These are phyloP conservation scores for Fragum fragum DNA, from an alignment of 2,888 invertebrate genomes.

Conservation along the genomic window DNA sequence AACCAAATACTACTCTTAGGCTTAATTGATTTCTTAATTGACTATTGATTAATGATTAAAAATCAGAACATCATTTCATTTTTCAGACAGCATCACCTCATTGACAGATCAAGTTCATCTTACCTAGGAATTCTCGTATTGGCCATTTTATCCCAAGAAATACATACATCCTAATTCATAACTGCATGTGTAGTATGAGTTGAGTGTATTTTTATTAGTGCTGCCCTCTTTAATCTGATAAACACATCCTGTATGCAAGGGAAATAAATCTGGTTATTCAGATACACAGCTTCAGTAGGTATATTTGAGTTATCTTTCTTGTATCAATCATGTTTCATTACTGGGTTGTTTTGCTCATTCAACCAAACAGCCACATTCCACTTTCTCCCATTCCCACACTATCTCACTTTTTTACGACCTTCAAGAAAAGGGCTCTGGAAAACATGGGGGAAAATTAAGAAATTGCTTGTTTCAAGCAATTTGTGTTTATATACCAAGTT, in stretches of 20 bases:
- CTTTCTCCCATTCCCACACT: too few species aligned
- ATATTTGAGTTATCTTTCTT: not conserved
- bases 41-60: too few species aligned
- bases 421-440: not conserved
- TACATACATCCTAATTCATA: conserved; percentile 35
- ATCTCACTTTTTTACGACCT: not conserved
- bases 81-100: too few species aligned
- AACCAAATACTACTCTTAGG: not conserved
- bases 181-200: conserved; percentile 29
- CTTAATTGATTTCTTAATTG: too few species aligned
- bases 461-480: not conserved
- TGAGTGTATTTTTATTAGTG: conserved; percentile 28
- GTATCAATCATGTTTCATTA: not conserved
- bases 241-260: conserved; percentile 13
- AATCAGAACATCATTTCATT: too few species aligned
- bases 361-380: too few species aligned
- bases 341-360: too few species aligned
- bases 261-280: not conserved
- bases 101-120: conserved; percentile 13
- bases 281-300: not conserved
- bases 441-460: not conserved
- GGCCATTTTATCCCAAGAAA: conserved; percentile 52
- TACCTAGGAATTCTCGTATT: conserved; percentile 64
- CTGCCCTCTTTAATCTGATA: conserved; percentile 22
- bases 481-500: not conserved